Percentiles rank a stretch among this genome's conserved stretches.
These are phyloP conservation scores for Andinoacara biseriatus DNA, from an alignment of 2,113 vertebrate species.

Conservation along the genomic window DNA sequence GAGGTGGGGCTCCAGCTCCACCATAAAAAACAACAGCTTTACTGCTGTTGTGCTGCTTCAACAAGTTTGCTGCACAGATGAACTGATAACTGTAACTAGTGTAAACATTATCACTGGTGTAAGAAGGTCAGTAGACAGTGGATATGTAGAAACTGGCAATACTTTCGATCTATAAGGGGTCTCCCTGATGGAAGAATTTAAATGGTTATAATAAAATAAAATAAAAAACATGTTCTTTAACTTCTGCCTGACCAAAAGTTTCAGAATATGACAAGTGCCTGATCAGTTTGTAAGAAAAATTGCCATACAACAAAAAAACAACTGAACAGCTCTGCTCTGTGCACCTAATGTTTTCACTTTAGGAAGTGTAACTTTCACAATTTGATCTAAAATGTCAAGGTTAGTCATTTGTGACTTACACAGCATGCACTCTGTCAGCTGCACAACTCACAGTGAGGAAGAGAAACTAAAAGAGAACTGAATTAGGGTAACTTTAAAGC, in stretches of 20 bases:
- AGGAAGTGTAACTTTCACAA: constrained; percentile 6
- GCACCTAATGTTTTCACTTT: neutral
- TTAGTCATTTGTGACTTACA: neutral
- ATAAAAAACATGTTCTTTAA: too few species aligned
- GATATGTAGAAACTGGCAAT: neutral
- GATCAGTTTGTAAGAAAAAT: neutral
- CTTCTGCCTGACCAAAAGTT: neutral
- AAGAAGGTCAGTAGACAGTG: neutral
- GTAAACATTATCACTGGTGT: neutral
- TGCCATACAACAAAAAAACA: neutral
- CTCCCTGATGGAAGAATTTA: neutral
- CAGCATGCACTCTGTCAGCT: neutral
- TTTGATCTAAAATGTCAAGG: neutral
- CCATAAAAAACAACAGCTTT: neutral
- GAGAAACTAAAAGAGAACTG: constrained; percentile 8
- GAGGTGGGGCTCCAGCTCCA: neutral
- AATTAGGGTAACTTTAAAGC: neutral
- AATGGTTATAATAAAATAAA: neutral
- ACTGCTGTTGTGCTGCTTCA: neutral
- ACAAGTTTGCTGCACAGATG: neutral
- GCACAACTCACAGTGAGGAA: constrained; percentile 40
- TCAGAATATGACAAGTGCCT: neutral
- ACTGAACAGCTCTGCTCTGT: neutral
- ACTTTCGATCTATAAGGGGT: neutral
- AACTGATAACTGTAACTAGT: neutral